Conservation (phyloP, 2,888 invertebrate species). For the Lomographa bimaculata region DNA sequence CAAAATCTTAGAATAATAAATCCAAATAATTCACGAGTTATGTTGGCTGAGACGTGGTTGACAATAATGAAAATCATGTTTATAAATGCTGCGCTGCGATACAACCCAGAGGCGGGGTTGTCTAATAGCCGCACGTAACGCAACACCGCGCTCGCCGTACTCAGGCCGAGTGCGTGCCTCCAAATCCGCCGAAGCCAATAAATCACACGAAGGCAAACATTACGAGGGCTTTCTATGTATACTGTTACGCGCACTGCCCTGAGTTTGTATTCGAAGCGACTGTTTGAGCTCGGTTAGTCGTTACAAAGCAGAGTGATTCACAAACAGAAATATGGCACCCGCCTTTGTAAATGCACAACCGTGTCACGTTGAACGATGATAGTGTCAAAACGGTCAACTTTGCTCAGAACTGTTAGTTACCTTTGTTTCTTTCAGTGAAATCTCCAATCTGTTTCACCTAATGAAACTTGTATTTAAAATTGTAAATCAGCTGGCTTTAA, state of each 20-base stretch:
- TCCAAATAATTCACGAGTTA: too few species aligned
- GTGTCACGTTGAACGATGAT: conserved; percentile 32
- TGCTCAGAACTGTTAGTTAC: background rate
- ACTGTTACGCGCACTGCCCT: conserved; percentile 63
- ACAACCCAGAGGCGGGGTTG: conserved; percentile 47
- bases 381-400: conserved; percentile 1
- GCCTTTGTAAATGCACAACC: conserved; percentile 30
- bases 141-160: conserved; percentile 56
- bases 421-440: background rate
- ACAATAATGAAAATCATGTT: too few species aligned
- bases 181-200: conserved; percentile 83
- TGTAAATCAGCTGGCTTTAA: too few species aligned
- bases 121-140: conserved; percentile 65
- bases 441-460: too few species aligned
- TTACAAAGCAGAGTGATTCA: conserved; percentile 66
- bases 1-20: too few species aligned
- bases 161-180: conserved; percentile 65
- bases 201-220: conserved; percentile 83
- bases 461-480: too few species aligned
- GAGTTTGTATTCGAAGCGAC: conserved; percentile 46
- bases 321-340: conserved; percentile 53
- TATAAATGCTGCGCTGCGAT: too few species aligned
- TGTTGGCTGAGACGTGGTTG: too few species aligned
- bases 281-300: conserved; percentile 61
- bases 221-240: conserved; percentile 72